Evolutionary conservation across 2,888 invertebrate genomes (phyloP).

Genomic region (Cataglyphis altisquamis): DNA sequence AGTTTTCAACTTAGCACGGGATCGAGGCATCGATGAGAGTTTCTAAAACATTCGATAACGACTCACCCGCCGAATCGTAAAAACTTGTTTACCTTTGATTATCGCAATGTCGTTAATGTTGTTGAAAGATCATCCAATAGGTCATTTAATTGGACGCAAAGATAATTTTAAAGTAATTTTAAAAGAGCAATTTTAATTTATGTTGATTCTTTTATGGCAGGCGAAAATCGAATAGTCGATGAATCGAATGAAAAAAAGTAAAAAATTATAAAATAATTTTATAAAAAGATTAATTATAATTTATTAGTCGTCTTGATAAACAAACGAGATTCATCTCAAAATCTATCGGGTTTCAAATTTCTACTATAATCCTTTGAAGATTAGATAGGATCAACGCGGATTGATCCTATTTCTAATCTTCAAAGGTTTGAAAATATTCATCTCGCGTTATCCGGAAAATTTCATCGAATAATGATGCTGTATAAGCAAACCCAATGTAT

Average conservation of each 20-base stretch:
- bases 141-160: constrained; percentile 22
- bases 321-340: constrained; percentile 7
- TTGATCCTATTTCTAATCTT: too few species aligned
- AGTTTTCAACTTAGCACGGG: constrained; percentile 79
- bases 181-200: neutral
- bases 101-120: constrained; percentile 3
- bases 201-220: neutral
- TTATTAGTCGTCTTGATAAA: neutral
- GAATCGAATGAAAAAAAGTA: neutral
- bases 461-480: neutral
- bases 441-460: neutral
- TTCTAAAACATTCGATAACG: constrained; percentile 74
- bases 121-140: neutral
- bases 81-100: constrained; percentile 27
- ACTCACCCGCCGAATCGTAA: neutral
- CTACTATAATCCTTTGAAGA: neutral
- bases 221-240: neutral
- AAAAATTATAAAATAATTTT: neutral
- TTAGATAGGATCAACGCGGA: neutral
- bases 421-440: neutral
- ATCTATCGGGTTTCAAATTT: neutral
- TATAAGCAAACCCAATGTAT: neutral
- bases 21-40: constrained; percentile 80
- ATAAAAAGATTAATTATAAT: neutral
- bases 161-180: neutral